Evolutionary conservation across 92 coral and sea anemone species (phyloP).

Genomic region (Plumapathes pennacea): DNA sequence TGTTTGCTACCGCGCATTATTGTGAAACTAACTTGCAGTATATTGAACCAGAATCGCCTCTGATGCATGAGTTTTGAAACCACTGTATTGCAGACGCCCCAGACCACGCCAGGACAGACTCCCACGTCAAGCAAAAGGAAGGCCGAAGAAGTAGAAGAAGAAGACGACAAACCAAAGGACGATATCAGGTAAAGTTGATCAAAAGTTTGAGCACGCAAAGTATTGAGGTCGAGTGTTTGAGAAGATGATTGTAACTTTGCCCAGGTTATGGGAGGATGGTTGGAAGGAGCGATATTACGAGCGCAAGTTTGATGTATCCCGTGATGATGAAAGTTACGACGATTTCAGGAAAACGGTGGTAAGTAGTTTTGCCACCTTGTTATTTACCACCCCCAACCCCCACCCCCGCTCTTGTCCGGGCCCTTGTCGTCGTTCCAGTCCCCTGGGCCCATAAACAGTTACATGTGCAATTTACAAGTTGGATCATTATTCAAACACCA

Average conservation of each 20-base stretch:
- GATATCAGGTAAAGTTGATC: slow-evolving; percentile 66
- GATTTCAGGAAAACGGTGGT: slow-evolving; percentile 89
- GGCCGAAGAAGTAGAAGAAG: slow-evolving; percentile 58
- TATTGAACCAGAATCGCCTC: too few species aligned
- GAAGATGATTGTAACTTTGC: slow-evolving; percentile 1
- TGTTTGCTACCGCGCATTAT: too few species aligned
- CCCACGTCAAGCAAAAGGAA: slow-evolving; percentile 53
- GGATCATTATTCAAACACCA: too few species aligned
- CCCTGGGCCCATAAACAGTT: too few species aligned
- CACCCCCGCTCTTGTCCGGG: too few species aligned
- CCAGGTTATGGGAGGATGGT: slow-evolving; percentile 99
- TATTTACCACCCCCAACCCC: too few species aligned
- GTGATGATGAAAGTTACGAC: slow-evolving; percentile 75
- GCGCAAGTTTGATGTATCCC: slow-evolving; percentile 83
- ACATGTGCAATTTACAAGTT: too few species aligned
- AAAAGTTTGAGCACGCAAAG: neutral
- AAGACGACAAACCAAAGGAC: slow-evolving; percentile 86
- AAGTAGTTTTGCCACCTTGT: too few species aligned
- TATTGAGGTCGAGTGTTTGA: neutral
- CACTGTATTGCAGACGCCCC: too few species aligned
- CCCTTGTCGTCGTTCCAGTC: too few species aligned
- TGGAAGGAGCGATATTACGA: slow-evolving; percentile 93
- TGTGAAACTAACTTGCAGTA: too few species aligned
- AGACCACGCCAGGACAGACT: slow-evolving; percentile 29
- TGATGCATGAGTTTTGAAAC: neutral